Conservation (phyloP, 2,888 invertebrate species). For the Oligia latruncula region DNA sequence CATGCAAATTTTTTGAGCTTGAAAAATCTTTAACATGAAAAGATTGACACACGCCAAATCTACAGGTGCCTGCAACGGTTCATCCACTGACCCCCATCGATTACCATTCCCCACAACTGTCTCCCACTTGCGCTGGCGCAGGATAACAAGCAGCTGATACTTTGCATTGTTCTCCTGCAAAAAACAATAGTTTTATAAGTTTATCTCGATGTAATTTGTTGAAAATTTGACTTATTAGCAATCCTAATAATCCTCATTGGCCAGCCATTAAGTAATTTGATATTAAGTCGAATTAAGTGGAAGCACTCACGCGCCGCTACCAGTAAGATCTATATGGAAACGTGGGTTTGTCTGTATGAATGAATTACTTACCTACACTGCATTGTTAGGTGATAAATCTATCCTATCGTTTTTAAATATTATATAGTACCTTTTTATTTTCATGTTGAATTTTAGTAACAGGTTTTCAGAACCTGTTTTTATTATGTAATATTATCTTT, state of each 20-base stretch:
- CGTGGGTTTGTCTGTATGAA: constrained; percentile 9
- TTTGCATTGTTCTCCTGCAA: constrained; percentile 42
- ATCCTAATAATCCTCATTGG: constrained; percentile 59
- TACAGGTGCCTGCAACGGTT: constrained; percentile 30
- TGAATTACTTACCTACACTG: not conserved
- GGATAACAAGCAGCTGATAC: constrained; percentile 56
- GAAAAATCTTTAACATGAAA: not conserved
- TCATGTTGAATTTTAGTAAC: not conserved
- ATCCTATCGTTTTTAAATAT: not conserved
- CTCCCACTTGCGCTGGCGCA: constrained; percentile 10
- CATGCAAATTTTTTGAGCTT: not conserved
- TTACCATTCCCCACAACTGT: constrained; percentile 42
- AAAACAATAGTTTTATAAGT: constrained; percentile 58
- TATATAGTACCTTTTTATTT: not conserved
- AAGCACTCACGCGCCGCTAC: constrained; percentile 60
- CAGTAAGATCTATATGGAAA: constrained; percentile 19
- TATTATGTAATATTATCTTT: not conserved
- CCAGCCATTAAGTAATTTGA: constrained; percentile 62
- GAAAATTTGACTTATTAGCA: constrained; percentile 62
- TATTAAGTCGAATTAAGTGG: constrained; percentile 62
- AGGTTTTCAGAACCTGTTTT: not conserved
- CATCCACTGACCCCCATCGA: not conserved
- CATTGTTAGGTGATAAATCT: not conserved
- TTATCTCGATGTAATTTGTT: constrained; percentile 57
- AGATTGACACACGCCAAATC: constrained; percentile 15